Evolutionary conservation across 2,888 invertebrate genomes (phyloP), one percentile per base, ranked within the genome.

Genomic region (Patella depressa): DNA sequence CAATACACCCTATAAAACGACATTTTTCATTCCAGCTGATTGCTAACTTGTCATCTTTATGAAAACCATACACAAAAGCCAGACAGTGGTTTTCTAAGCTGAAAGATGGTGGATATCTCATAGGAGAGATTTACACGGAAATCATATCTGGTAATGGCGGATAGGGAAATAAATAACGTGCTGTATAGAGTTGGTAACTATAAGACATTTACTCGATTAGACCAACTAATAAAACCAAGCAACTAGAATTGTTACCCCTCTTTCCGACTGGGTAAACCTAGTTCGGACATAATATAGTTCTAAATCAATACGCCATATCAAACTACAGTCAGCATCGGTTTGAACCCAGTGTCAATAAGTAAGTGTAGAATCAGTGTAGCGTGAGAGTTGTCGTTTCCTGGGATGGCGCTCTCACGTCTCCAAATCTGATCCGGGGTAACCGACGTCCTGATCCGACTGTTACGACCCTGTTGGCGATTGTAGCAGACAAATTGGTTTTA

Each of bases 401-500:
- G 19, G 19, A 24, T 19, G 65, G 19, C 12, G 24, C 11, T 19
- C 65, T 65, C 65, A 9, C 45, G 45, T 45, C 45, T 45, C 45
- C 45, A 45, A 45, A 45, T 45, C 45, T 45, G 45, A 45, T 45
- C 45, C 45, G 45, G 45, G 45, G 45, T 45, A 45, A 45, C 45
- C 45, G 9, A 45, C 45, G 45, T 45, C 45, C 45, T 45, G 45
- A 45, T 45, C 45, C 45, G 45, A 45, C 45, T 45, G 45, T 45
- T 45, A 65, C 24, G 65, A 24, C 65, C 24, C 24, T 19, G 19
- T 65, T 65, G 65, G 24, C 65, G 19, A 24, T 24, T 24, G 19
- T 24, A 24, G 24, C 65, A 65, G 65, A 65, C 65, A 65, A 65
- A 65, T 65, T 65, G 65, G 65, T 65, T 65, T 65, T 65, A 65